Evolutionary conservation across 2,113 vertebrate species (phyloP), one percentile per base, ranked within the genome.

Genomic region (Aleadryas rufinucha): DNA sequence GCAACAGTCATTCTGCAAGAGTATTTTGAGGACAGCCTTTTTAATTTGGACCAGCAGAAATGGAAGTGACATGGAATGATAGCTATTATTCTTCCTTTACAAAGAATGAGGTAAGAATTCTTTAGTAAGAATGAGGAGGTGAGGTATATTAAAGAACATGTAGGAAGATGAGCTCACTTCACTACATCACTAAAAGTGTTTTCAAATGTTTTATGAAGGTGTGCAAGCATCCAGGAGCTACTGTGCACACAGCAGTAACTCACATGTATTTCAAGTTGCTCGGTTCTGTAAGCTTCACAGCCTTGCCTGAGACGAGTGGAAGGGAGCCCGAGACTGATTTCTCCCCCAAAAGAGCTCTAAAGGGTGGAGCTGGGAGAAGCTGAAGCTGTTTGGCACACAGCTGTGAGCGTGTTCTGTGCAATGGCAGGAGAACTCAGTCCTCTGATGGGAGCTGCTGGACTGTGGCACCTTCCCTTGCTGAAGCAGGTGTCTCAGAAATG

Each of bases 391-490:
- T 74, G 68, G 39, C 59, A 52, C 9, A 7, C 3, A 52, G 47
- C 5, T 63, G 37, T 0, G 0, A 6, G 22, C 0, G 0, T 59
- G 28, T 64, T 60, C 61, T 47, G 31, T 44, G 49, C 44, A 75
- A 47, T 42, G 50, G 23, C 50, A 66, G 42, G 44, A 68, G 18
- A 82, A 30, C 31, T 87, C 37, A 44, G 59, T 26, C 24, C 47
- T 35, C 45, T 0, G 3, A 59, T 9, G 18, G 71, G 20, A 81
- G 70, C 56, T 83, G 69, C 44, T 56, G 52, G 9, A 28, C 54
- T 59, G 41, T 2, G 14, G 52, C 28, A 80, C 22, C 21, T 68
- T 63, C 39, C 35, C n/a, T 71, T 26, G 12, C 16, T 16, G 31
- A 70, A 50, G 47, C 56, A 79, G 53, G 37, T 71, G 56, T 75